Evolutionary conservation across 2,888 invertebrate species (phyloP), one percentile per base, ranked within the genome.

Genomic region (Onthophagus sagittarius): DNA sequence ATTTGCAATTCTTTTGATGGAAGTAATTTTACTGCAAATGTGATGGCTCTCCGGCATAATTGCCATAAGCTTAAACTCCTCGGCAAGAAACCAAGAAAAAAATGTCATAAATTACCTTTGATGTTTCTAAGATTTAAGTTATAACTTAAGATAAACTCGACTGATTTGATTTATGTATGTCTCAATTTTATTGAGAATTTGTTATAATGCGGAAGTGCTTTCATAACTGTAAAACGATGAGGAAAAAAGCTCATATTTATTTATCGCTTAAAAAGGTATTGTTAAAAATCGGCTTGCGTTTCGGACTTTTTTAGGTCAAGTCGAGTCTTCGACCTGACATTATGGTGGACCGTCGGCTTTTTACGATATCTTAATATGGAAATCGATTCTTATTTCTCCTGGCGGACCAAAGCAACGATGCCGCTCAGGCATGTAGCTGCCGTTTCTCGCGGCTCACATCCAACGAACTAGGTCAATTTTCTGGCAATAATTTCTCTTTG

Each of bases 401-500:
- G 31, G 67, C 67, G 32, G 31, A 32, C 67, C 67, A 67, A n/a
- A 67, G 31, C 23, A n/a, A 23, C 23, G 23, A n/a, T 31, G 23
- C n/a, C 31, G 32, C 39, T 53, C 39, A 53, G 39, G 39, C 39
- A 53, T 53, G 39, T 53, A 53, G 39, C 39, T 53, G 39, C 39
- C 39, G 39, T 53, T 53, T 63, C 23, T 67, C 70, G 74, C 67
- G 70, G 67, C 64, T 65, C 74, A 33, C 33, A 31, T 31, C 67
- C 71, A 63, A 70, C 67, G 70, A 74, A 72, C 72, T 74, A 65
- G 74, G 74, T 74, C 74, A 74, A 72, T 74, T 74, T 74, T 72
- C 74, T 74, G 71, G 74, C 70, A 74, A 74, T 74, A 72, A 71
- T 74, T 74, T 74, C 74, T 74, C 74, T 72, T 74, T 67, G 71